Evolutionary conservation across 30 jellyfish, hydroid and myxozoan species (phyloP).

Genomic region (Aurelia aurita): DNA sequence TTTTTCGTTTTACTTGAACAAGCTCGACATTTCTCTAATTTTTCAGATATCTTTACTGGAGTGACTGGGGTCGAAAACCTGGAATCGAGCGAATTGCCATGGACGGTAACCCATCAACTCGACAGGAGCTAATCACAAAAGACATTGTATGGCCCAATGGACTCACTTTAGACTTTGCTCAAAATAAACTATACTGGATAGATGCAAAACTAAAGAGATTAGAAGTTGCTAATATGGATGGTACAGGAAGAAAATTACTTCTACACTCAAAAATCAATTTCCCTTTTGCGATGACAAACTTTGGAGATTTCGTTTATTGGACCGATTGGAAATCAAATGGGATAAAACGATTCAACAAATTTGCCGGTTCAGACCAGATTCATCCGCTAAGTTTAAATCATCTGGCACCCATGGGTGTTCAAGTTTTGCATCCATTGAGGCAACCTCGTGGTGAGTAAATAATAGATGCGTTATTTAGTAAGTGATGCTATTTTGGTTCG

Average conservation of each 20-base stretch:
- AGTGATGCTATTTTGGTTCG: no score
- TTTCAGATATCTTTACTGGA: constrained; percentile 85
- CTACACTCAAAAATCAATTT: constrained; percentile 23
- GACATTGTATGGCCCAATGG: constrained; percentile 97
- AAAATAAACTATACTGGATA: constrained; percentile 85
- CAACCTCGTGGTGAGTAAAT: constrained; percentile 81
- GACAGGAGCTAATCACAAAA: constrained; percentile 53
- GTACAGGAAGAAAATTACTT: constrained; percentile 68
- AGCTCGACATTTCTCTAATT: no score
- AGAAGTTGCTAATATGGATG: constrained; percentile 89
- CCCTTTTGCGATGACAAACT: constrained; percentile 83
- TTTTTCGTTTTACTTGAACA: no score
- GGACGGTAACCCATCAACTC: constrained; percentile 89
- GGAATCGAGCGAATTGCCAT: constrained; percentile 90
- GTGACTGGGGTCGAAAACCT: constrained; percentile 94
- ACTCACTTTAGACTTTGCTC: constrained; percentile 76
- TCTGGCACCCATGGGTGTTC: constrained; percentile 83
- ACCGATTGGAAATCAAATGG: constrained; percentile 83
- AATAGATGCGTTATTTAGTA: no score
- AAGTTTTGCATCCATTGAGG: constrained; percentile 69
- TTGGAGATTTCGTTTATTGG: constrained; percentile 76
- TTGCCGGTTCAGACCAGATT: neutral
- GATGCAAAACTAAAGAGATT: constrained; percentile 83
- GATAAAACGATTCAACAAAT: constrained; percentile 49
- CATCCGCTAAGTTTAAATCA: constrained; percentile 26